phyloP scores from a whole-genome alignment of 2,797 vertebrate species.

The Buphagus erythrorhynchus region DNA sequence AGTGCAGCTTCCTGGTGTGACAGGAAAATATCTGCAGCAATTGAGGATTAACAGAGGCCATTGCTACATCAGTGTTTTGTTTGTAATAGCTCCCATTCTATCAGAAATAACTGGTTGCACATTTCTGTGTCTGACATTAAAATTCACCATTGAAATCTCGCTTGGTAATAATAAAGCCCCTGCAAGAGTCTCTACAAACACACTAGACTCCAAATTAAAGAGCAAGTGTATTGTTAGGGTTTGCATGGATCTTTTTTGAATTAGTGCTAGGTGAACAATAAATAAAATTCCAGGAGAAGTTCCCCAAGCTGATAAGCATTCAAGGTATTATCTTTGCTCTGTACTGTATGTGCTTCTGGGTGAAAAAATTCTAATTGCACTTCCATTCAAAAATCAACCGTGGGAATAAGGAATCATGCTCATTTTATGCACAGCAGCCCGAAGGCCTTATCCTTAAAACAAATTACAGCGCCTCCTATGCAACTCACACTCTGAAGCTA shows the following conservation, averaged over 20 bases:
- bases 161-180: conserved; percentile 80
- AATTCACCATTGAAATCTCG: conserved; percentile 66
- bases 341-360: conserved; percentile 79
- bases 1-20: conserved; percentile 22
- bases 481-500: conserved; percentile 82
- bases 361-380: conserved; percentile 84
- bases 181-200: conserved; percentile 81
- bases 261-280: conserved; percentile 89
- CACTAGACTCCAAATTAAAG: conserved; percentile 84
- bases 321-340: conserved; percentile 81
- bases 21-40: conserved; percentile 52
- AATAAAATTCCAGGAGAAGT: conserved; percentile 85
- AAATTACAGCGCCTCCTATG: conserved; percentile 92
- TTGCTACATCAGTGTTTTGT: conserved; percentile 38
- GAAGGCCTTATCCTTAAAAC: conserved; percentile 92
- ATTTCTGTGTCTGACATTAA: conserved; percentile 64
- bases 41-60: conserved; percentile 39
- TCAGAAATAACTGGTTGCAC: conserved; percentile 63
- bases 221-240: conserved; percentile 86
- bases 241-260: conserved; percentile 87
- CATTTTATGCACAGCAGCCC: conserved; percentile 85
- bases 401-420: conserved; percentile 84
- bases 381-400: conserved; percentile 84
- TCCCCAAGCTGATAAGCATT: conserved; percentile 82
- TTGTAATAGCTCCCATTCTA: conserved; percentile 64